phyloP scores from a whole-genome alignment of 2,888 invertebrate species.

The Seladonia tumulorum region DNA sequence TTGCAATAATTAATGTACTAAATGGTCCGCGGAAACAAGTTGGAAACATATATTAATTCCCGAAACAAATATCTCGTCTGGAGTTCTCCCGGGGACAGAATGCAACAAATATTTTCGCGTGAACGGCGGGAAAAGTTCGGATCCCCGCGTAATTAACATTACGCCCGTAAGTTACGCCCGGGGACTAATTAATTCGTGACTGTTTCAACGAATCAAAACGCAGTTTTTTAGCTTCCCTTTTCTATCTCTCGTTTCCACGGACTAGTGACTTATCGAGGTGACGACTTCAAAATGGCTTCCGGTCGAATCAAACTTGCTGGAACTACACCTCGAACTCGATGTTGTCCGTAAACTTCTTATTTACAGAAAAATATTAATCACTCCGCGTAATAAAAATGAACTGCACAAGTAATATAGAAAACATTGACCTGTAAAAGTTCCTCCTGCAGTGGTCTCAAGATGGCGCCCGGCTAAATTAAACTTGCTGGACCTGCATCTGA shows the following conservation, averaged over 20 bases:
- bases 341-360: too few species aligned
- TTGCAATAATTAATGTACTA: conserved; percentile 7
- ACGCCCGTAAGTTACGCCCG: background rate
- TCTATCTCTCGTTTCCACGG: background rate
- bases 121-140: background rate
- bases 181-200: conserved; percentile 17
- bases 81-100: background rate
- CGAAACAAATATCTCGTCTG: background rate
- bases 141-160: conserved; percentile 4
- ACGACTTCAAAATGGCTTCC: too few species aligned
- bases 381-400: too few species aligned
- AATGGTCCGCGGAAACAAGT: background rate
- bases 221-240: background rate
- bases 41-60: background rate
- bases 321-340: too few species aligned
- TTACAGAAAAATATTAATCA: too few species aligned
- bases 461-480: too few species aligned
- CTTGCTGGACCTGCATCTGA: too few species aligned
- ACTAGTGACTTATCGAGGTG: background rate
- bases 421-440: too few species aligned
- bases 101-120: conserved; percentile 6
- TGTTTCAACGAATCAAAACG: background rate
- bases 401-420: too few species aligned
- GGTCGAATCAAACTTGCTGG: too few species aligned
- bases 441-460: too few species aligned